A percentile compares a stretch with the other conserved stretches of the same genome.
Conservation (phyloP, 2,888 invertebrate genomes). For the Adineta ricciae region DNA sequence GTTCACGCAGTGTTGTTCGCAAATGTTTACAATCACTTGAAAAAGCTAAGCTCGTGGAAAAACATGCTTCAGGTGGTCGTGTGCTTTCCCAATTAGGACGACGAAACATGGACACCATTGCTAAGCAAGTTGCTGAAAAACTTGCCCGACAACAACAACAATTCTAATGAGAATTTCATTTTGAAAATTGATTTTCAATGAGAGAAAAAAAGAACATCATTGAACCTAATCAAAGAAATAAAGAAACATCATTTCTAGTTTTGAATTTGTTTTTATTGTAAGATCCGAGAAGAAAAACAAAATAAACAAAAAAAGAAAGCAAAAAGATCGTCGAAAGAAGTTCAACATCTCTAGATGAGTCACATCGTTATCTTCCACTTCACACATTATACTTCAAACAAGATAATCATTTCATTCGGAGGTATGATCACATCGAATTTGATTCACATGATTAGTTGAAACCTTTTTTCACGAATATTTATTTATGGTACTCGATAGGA, state of each 20-base stretch:
- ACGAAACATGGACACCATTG: constrained; percentile 33
- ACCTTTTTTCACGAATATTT: neutral
- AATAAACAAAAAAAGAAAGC: neutral
- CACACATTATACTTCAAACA: neutral
- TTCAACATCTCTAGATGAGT: neutral
- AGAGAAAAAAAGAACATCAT: neutral
- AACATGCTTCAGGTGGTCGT: constrained; percentile 32
- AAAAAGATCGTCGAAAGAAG: neutral
- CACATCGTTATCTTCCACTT: neutral
- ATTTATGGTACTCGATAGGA: neutral
- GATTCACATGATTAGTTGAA: neutral
- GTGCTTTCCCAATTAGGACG: constrained; percentile 30
- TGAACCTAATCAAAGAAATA: neutral
- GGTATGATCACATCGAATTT: neutral
- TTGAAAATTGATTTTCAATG: neutral
- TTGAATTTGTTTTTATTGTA: neutral
- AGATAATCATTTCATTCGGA: too few relatives aligned
- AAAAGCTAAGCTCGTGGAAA: constrained; percentile 32
- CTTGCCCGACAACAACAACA: constrained; percentile 26
- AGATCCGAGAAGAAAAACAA: neutral
- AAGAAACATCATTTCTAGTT: neutral
- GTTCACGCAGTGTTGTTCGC: constrained; percentile 31
- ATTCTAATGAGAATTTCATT: neutral
- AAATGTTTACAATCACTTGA: constrained; percentile 34
- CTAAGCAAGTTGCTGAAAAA: constrained; percentile 31